Percentiles rank a stretch among this genome's conserved stretches.
Conservation (phyloP, 1,140 invertebrate species). For the Oryctes rhinoceros region DNA sequence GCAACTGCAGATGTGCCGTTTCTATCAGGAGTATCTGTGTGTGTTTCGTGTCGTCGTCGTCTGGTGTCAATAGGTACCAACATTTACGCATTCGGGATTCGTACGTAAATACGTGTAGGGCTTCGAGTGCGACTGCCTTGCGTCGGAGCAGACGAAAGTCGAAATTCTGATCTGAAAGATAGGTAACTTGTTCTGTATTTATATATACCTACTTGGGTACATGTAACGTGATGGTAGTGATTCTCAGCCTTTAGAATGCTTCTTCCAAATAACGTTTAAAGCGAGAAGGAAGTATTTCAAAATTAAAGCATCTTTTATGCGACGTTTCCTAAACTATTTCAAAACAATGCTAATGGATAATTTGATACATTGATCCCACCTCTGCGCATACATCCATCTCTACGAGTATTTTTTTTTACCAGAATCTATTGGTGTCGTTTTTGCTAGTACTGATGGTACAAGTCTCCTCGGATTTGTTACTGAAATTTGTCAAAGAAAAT, state of each 20-base stretch:
- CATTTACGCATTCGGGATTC: background rate
- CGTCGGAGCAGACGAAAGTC: background rate
- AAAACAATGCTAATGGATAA: too few relatives aligned
- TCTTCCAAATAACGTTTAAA: too few relatives aligned
- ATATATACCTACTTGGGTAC: background rate
- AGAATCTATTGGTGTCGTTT: too few relatives aligned
- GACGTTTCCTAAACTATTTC: too few relatives aligned
- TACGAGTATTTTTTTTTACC: too few relatives aligned
- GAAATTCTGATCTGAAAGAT: background rate
- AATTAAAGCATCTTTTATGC: too few relatives aligned
- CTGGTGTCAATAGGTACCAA: slow-evolving; percentile 6
- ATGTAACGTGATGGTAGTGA: background rate
- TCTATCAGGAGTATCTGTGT: slow-evolving; percentile 31
- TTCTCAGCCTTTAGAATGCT: background rate
- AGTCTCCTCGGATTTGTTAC: too few relatives aligned
- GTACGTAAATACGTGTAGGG: background rate
- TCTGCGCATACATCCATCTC: too few relatives aligned
- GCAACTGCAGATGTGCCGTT: slow-evolving; percentile 32
- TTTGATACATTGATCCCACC: too few relatives aligned
- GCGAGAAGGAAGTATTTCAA: too few relatives aligned
- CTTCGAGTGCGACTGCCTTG: background rate
- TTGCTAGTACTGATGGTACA: too few relatives aligned
- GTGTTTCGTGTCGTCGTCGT: background rate
- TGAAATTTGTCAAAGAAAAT: too few relatives aligned
- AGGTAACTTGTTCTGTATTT: slow-evolving; percentile 18